Evolutionary conservation across 2,797 vertebrate species (phyloP), one percentile per base, ranked within the genome.

Genomic region (Potorous gilbertii): DNA sequence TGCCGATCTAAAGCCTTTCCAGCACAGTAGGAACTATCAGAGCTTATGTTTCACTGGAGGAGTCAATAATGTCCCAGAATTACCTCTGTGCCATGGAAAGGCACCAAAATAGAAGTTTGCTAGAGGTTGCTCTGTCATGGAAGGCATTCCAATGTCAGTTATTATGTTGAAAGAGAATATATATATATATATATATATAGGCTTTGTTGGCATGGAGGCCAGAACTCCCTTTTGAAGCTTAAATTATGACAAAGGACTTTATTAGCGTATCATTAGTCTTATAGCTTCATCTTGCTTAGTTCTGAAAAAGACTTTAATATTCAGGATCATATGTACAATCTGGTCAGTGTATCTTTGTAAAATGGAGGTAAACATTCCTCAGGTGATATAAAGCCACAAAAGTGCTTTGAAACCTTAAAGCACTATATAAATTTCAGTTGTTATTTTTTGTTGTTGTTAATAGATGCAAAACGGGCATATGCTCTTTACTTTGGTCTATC

Each of bases 131-230:
- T 90, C 50, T 90, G 12, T 90, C 54, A 90, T 34, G 52, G 40
- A 46, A 54, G 50, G 50, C 10, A 6, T 90, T 54, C n/a, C 50
- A 46, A 0, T 54, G 1, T 74, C 56, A 54, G 46, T 50, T 34
- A 5, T 90, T 94, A 94, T 96, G 91, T 92, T 11, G 90, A 81
- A 28, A 92, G 29, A 29, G 31, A 91, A 95, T 52, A 52, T 52
- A 52, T 52, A 5, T 52, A 4, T 52, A 4, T 52, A 4, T 52
- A 5, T 52, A 4, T 52, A 5, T 52, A 5, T 66, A 31, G 54
- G n/a, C 21, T 91, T 91, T 91, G 50, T 81, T 55, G 55, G 62
- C 50, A 57, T 94, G 11, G 57, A 29, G 46, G 92, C 62, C 54
- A 56, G 62, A 55, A 28, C 5, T 95, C 55, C 40, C 93, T 21